Base-by-base conservation (phyloP, 2,888 invertebrate species). In the Gastracanthus pulcherrimus region DNA sequence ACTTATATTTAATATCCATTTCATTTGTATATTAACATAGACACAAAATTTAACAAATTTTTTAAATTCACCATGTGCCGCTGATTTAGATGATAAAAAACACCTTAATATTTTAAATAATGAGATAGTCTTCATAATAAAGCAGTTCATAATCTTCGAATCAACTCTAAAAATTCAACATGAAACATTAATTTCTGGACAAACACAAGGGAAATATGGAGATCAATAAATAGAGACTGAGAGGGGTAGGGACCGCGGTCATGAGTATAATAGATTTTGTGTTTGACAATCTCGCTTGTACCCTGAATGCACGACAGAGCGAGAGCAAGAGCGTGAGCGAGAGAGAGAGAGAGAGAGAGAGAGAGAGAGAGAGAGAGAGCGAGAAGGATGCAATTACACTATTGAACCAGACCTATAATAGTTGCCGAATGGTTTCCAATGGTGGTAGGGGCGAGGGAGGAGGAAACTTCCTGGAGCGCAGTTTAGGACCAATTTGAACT, bases 401-500 rank as follows among this genome's bases (percentile, higher is more conserved):
- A 83, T 86, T 86, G 86, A 88, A 86, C 86, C 85, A 85, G 86
- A 88, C 86, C 87, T 86, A 88, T 89, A 89, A 90, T 87, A 89
- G 88, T 88, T 87, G 86, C 85, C 84, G 86, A 89, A 84, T 86
- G 86, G 86, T 88, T 89, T 88, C 86, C 88, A 87, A 89, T 88
- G 87, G 87, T 83, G 80, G 84, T 85, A 88, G 84, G 86, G n/a
- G n/a, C n/a, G n/a, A n/a, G n/a, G n/a, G n/a, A n/a, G n/a, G n/a
- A n/a, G n/a, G n/a, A n/a, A 88, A 88, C 86, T 89, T 88, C 67
- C 58, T 58, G 78, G 84, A 84, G 85, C 87, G 88, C 86, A 86
- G 87, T 89, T 89, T 86, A 88, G 88, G 85, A 89, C 84, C 89
- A 88, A 89, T 90, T n/a, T 89, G 87, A 89, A 89, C 88, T 89